Conservation (phyloP, 2,888 invertebrate genomes). For the Tinea trinotella region DNA sequence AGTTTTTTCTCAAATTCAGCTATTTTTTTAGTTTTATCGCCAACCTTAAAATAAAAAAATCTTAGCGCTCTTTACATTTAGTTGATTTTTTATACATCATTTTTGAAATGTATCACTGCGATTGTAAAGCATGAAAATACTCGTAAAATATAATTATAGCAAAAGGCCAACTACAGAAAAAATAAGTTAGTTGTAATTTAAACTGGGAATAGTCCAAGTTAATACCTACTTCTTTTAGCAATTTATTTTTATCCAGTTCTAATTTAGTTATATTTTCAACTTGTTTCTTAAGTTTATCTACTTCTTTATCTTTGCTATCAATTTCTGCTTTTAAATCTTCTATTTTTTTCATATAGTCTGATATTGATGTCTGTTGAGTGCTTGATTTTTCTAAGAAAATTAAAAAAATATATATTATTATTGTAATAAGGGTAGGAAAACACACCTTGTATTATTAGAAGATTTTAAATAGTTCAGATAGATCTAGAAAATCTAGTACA, state of each 20-base stretch:
- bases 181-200: no score
- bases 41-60: slow-evolving; percentile 54
- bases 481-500: no score
- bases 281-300: slow-evolving; percentile 74
- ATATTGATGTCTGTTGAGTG: slow-evolving; percentile 67
- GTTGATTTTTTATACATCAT: no score
- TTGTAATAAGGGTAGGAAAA: no score
- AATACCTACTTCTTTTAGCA: slow-evolving; percentile 68
- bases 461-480: no score
- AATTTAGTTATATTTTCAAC: slow-evolving; percentile 53
- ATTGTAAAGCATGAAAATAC: no score
- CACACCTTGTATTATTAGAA: no score
- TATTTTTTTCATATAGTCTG: slow-evolving; percentile 73
- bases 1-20: slow-evolving; percentile 77
- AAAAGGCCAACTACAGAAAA: no score
- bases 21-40: slow-evolving; percentile 75
- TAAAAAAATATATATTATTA: background rate
- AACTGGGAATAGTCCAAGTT: no score
- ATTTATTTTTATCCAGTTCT: slow-evolving; percentile 71
- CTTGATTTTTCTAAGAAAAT: slow-evolving; percentile 62
- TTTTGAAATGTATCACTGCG: no score
- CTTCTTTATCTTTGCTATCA: slow-evolving; percentile 75
- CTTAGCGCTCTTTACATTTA: no score
- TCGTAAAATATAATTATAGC: no score
- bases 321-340: slow-evolving; percentile 77